A percentile compares a stretch with the other conserved stretches of the same genome.
These are phyloP conservation scores for Picathartes gymnocephalus DNA, from an alignment of 2,113 vertebrate species.

Conservation along the genomic window DNA sequence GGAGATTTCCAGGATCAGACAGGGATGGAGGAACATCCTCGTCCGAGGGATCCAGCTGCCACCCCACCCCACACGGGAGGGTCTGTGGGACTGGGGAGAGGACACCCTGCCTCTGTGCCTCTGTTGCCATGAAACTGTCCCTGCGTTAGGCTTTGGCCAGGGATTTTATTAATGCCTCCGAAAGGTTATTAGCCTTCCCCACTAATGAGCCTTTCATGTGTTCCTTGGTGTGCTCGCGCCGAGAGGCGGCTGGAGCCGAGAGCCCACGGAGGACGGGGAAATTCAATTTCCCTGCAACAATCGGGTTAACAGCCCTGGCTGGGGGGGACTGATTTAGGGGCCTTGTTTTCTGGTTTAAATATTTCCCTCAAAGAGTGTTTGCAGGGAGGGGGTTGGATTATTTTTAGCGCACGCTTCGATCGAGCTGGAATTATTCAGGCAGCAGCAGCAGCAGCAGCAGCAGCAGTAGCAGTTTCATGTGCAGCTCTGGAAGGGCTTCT, in stretches of 20 bases:
- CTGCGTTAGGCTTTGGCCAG: background rate
- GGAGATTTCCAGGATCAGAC: constrained; percentile 10
- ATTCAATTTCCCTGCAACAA: background rate
- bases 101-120: constrained; percentile 48
- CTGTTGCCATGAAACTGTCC: constrained; percentile 46
- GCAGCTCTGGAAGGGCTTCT: background rate
- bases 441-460: background rate
- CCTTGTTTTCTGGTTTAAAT: background rate
- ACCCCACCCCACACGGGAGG: constrained; percentile 39
- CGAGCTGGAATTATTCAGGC: constrained; percentile 6
- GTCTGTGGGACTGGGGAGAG: background rate
- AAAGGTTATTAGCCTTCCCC: background rate
- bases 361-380: background rate
- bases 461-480: background rate
- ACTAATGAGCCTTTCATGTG: background rate
- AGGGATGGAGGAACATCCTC: background rate
- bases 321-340: background rate
- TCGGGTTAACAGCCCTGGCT: background rate
- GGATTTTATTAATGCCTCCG: background rate
- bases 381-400: background rate
- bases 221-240: background rate
- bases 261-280: background rate
- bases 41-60: too few relatives aligned
- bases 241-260: background rate
- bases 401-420: background rate